Evolutionary conservation across 2,113 vertebrate genomes (phyloP), one percentile per base, ranked within the genome.

Genomic region (Coptodon rendalli): DNA sequence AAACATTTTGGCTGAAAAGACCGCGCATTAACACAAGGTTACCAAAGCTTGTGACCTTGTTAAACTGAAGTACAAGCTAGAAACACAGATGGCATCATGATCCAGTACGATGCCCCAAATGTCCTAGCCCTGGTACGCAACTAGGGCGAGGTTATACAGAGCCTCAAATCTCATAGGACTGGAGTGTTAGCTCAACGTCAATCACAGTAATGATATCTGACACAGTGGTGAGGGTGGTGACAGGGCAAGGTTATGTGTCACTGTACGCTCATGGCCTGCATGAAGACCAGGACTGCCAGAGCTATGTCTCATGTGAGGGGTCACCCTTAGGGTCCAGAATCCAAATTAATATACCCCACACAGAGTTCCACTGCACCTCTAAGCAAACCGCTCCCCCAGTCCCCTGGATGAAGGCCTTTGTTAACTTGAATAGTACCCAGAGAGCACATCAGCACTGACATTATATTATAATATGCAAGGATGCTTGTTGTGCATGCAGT

Each of bases 211-310:
- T 94, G 84, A 86, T 88, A 89, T 90, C 91, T 94, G 96, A 96
- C 96, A 94, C 92, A 89, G 53, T 95, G 93, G 96, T 93, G 94
- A 96, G 96, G 96, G 95, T 95, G 95, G 95, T 95, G 95, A 96
- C 94, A 96, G 95, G 96, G 96, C 96, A 96, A 96, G 96, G 96
- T 96, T 95, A 95, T 93, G 92, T 95, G 95, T 95, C 95, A 97
- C 95, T 91, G 87, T 92, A 89, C 10, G 93, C 96, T 95, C 90
- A 63, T 84, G 92, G 94, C 92, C 87, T 89, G 91, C 81, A 71
- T 88, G 76, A 91, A 91, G 94, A 95, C 93, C 94, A 84, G 45
- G 83, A 89, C 90, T 92, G 92, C 94, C 91, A 93, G 84, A 87
- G 87, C 90, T 90, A 38, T 87, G 89, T 92, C 94, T 93, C 91